A percentile compares a stretch with the other conserved stretches of the same genome.
phyloP scores from a whole-genome alignment of 2,113 vertebrate species.

The Muntiacus muntjak region DNA sequence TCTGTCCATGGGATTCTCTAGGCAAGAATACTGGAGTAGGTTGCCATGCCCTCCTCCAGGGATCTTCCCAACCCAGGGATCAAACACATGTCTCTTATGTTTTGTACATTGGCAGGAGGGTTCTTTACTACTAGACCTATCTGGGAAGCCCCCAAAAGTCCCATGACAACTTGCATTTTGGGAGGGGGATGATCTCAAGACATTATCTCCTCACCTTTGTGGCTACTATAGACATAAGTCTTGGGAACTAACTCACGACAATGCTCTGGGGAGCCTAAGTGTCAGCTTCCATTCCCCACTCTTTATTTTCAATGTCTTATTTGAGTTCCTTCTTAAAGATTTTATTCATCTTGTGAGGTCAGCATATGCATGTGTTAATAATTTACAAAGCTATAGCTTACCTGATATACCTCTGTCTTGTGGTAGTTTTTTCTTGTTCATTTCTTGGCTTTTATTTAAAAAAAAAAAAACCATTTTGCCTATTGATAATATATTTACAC shows the following conservation, averaged over 20 bases:
- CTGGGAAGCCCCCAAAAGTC: fast-evolving
- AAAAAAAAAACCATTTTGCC: background rate
- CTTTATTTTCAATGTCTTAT: background rate
- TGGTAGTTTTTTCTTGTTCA: background rate
- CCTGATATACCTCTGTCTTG: background rate
- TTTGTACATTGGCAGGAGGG: background rate
- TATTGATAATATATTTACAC: background rate
- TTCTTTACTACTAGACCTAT: background rate
- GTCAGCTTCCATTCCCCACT: background rate
- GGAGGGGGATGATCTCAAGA: background rate
- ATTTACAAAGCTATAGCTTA: background rate
- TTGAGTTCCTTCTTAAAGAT: background rate
- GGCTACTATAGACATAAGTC: background rate
- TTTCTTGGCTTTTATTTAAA: background rate
- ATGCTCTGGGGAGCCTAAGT: background rate
- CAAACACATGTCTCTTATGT: fast-evolving
- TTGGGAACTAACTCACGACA: background rate
- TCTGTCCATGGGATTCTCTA: background rate
- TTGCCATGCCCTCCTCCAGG: background rate
- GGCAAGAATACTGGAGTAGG: background rate
- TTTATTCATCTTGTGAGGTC: background rate
- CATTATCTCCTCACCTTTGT: background rate
- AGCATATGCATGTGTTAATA: background rate
- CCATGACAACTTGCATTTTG: background rate
- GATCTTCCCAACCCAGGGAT: background rate